Percentiles rank a stretch among this genome's conserved stretches.
Conservation (phyloP, 2,888 invertebrate species). For the Ophion slaviceki region DNA sequence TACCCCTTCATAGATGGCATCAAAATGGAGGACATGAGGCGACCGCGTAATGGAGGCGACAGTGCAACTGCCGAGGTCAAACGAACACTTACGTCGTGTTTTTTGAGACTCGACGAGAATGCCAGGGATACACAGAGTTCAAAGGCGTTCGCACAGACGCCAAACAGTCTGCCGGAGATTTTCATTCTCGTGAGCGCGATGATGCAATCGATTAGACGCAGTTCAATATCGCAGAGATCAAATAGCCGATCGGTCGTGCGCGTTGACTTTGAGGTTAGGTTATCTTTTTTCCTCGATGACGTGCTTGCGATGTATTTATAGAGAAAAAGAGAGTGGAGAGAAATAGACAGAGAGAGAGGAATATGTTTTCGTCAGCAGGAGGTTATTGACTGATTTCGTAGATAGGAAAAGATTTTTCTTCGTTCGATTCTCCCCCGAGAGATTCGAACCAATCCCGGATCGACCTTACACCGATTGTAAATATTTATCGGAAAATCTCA, state of each 20-base stretch:
- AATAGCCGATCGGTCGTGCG: conserved; percentile 21
- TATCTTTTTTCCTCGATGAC: conserved; percentile 13
- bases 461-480: background rate
- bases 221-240: conserved; percentile 41
- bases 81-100: conserved; percentile 18
- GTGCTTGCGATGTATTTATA: background rate
- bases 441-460: background rate
- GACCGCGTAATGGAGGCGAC: background rate
- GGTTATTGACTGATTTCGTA: conserved; percentile 31
- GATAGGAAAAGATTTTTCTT: background rate
- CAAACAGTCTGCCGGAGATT: conserved; percentile 51
- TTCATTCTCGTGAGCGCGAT: conserved; percentile 14
- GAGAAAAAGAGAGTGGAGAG: background rate
- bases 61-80: conserved; percentile 9
- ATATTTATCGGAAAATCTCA: conserved; percentile 42
- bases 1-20: background rate
- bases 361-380: background rate
- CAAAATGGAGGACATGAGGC: background rate
- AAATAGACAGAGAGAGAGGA: background rate
- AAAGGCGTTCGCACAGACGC: conserved; percentile 22
- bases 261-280: conserved; percentile 28
- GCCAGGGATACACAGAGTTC: background rate
- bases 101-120: conserved; percentile 1
- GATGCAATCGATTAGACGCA: conserved; percentile 42
- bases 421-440: background rate